These are phyloP conservation scores for Epinephelus awoara DNA, from an alignment of 2,797 vertebrate species.

Conservation along the genomic window DNA sequence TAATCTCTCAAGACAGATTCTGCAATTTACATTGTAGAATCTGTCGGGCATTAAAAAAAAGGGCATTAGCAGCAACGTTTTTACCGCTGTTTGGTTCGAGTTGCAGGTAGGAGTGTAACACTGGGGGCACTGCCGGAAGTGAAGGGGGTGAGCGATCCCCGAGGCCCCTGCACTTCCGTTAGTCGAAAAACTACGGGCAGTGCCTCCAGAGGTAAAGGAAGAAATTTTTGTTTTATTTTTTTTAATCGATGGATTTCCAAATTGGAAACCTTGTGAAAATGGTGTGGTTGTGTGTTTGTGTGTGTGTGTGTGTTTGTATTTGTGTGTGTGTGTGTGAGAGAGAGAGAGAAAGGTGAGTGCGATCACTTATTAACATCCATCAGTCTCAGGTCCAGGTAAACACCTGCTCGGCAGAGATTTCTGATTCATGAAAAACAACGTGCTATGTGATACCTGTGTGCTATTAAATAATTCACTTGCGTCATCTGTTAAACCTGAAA, in stretches of 20 bases:
- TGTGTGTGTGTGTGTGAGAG: neutral
- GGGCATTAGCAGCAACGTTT: no score
- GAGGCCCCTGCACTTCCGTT: no score
- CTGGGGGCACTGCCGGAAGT: no score
- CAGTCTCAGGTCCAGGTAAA: slow-evolving; percentile 25
- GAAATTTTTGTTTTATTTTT: no score
- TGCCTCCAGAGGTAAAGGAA: no score
- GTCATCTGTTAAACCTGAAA: slow-evolving; percentile 19
- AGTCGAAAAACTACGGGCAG: no score
- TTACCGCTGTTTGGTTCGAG: no score
- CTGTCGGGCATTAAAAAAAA: no score
- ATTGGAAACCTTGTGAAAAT: neutral
- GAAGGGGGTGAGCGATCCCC: no score
- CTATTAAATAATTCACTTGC: slow-evolving; percentile 55
- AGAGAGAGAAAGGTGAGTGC: slow-evolving; percentile 26
- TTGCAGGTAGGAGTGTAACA: no score
- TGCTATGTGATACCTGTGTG: slow-evolving; percentile 38
- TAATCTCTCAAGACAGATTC: neutral
- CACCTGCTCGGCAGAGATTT: slow-evolving; percentile 53
- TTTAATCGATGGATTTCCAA: no score
- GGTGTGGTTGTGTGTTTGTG: neutral
- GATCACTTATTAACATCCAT: slow-evolving; percentile 44
- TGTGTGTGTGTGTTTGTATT: neutral
- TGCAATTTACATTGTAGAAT: no score
- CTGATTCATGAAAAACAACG: slow-evolving; percentile 55